phyloP scores from a whole-genome alignment of 2,797 vertebrate species.

The Circus cinereus region DNA sequence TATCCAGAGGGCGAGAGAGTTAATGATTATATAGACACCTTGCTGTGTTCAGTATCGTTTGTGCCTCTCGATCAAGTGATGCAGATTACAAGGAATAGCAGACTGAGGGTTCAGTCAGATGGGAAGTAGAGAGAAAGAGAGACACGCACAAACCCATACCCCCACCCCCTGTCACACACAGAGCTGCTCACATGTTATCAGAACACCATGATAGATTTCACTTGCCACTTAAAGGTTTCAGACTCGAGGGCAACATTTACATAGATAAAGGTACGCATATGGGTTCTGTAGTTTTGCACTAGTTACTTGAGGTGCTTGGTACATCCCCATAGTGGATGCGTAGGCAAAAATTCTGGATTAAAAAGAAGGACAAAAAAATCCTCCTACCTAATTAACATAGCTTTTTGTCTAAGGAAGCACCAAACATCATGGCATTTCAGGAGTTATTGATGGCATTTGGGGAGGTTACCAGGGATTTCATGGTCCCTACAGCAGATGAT shows the following conservation, averaged over 20 bases:
- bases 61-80: slow-evolving; percentile 65
- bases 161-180: background rate
- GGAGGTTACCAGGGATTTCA: slow-evolving; percentile 74
- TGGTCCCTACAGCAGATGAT: slow-evolving; percentile 75
- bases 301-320: slow-evolving; percentile 4
- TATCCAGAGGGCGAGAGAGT: slow-evolving; percentile 64
- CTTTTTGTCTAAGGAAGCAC: slow-evolving; percentile 71
- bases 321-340: background rate
- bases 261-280: slow-evolving; percentile 19
- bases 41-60: slow-evolving; percentile 54
- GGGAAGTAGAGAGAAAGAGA: background rate
- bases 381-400: slow-evolving; percentile 70
- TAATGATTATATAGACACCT: slow-evolving; percentile 69
- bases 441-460: slow-evolving; percentile 78
- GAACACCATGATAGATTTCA: slow-evolving; percentile 59
- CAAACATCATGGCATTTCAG: slow-evolving; percentile 74
- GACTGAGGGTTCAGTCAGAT: slow-evolving; percentile 50
- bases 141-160: background rate
- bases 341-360: slow-evolving; percentile 52
- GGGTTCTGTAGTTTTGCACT: slow-evolving; percentile 15
- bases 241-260: slow-evolving; percentile 59
- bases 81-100: slow-evolving; percentile 67
- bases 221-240: slow-evolving; percentile 47
- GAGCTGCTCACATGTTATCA: slow-evolving; percentile 22
- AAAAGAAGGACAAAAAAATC: slow-evolving; percentile 61